phyloP scores from a whole-genome alignment of 2,888 invertebrate species.

The Tetrapedia diversipes region DNA sequence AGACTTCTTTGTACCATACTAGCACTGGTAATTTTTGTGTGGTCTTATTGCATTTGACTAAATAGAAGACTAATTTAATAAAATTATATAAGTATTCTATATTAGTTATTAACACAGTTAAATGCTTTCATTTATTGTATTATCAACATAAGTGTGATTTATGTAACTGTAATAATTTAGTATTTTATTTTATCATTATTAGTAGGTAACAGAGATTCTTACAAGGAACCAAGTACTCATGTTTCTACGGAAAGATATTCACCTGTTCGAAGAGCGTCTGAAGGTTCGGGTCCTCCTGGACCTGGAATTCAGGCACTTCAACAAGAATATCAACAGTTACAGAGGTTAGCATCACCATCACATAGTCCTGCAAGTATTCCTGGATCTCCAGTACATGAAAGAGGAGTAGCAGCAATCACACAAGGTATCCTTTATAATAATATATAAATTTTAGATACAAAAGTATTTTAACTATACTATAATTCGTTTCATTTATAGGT shows the following conservation, averaged over 20 bases:
- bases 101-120: slow-evolving; percentile 13
- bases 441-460: not conserved
- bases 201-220: slow-evolving; percentile 84
- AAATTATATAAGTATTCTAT: slow-evolving; percentile 24
- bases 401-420: slow-evolving; percentile 85
- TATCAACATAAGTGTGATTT: slow-evolving; percentile 5
- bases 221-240: slow-evolving; percentile 85
- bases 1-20: slow-evolving; percentile 81
- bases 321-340: slow-evolving; percentile 91
- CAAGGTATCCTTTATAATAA: slow-evolving; percentile 82
- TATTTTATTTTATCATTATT: slow-evolving; percentile 24
- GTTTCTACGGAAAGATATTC: slow-evolving; percentile 90
- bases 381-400: slow-evolving; percentile 81
- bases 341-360: slow-evolving; percentile 84
- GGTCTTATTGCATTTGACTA: slow-evolving; percentile 37
- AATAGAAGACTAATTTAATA: slow-evolving; percentile 23
- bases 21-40: slow-evolving; percentile 78
- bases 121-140: slow-evolving; percentile 18
- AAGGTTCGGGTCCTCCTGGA: slow-evolving; percentile 87
- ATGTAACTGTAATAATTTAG: slow-evolving; percentile 8
- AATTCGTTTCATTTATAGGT: slow-evolving; percentile 82
- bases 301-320: slow-evolving; percentile 87
- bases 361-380: slow-evolving; percentile 82
- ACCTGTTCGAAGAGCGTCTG: slow-evolving; percentile 95
- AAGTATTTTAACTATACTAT: not conserved